Evolutionary conservation across 2,113 vertebrate species (phyloP).

Genomic region (Boulengeromyrus knoepffleri): DNA sequence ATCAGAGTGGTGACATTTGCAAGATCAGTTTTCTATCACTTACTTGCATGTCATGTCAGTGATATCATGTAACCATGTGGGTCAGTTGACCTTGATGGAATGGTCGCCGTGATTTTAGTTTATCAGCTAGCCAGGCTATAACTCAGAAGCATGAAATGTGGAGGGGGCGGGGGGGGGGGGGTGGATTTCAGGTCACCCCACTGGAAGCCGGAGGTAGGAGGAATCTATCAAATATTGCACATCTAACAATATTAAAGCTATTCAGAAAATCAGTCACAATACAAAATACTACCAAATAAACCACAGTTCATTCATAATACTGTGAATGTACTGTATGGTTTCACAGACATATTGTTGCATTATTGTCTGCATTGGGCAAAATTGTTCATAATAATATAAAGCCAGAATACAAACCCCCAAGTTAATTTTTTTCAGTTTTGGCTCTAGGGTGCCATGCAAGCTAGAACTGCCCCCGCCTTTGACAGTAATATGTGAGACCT

Average conservation of each 20-base stretch:
- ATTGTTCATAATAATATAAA: not conserved
- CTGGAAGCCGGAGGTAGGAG: not conserved
- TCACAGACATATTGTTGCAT: not conserved
- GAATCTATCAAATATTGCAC: not conserved
- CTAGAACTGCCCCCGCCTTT: not conserved
- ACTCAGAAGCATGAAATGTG: not conserved
- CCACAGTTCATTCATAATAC: not conserved
- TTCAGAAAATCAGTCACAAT: not conserved
- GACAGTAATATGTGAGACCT: not conserved
- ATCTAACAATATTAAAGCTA: not conserved
- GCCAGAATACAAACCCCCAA: not conserved
- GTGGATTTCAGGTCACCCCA: not conserved
- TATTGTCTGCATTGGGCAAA: not conserved
- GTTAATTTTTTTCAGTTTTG: not conserved
- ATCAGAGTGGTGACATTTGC: not conserved
- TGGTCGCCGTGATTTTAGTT: not conserved
- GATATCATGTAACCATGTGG: not conserved
- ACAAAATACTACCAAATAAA: not conserved
- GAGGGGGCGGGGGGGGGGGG: no score
- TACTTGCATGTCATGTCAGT: not conserved
- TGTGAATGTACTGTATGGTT: not conserved
- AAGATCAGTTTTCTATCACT: not conserved
- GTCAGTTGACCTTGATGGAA: not conserved
- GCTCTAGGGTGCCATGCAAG: not conserved
- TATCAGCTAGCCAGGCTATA: not conserved